A percentile compares a stretch with the other conserved stretches of the same genome.
These are phyloP conservation scores for Asarcornis scutulata DNA, from an alignment of 2,113 vertebrate genomes.

Conservation along the genomic window DNA sequence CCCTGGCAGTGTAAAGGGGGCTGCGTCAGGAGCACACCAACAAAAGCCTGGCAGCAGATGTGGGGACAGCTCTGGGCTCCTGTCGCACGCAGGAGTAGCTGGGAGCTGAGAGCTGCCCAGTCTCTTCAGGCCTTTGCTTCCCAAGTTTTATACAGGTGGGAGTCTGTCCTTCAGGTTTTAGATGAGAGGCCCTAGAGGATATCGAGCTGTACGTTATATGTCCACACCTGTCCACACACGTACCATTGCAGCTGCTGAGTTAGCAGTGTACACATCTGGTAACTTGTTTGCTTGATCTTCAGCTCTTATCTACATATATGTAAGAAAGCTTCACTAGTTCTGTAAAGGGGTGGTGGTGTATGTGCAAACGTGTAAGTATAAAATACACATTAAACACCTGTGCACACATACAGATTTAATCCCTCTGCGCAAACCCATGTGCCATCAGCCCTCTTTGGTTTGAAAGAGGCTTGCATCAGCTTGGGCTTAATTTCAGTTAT, in stretches of 20 bases:
- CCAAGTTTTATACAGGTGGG: not conserved
- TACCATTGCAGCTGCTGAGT: not conserved
- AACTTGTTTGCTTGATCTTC: not conserved
- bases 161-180: not conserved
- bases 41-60: not conserved
- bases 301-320: not conserved
- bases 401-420: not conserved
- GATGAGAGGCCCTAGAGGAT: not conserved
- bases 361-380: not conserved
- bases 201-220: fast-evolving
- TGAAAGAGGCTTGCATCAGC: not conserved
- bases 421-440: not conserved
- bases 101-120: not conserved
- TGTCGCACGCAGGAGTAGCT: not conserved
- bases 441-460: not conserved
- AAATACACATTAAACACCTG: not conserved
- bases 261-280: fast-evolving
- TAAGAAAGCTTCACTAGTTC: not conserved
- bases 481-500: not conserved
- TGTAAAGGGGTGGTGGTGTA: not conserved
- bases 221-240: not conserved
- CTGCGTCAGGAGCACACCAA: not conserved
- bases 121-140: not conserved
- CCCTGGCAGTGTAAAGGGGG: not conserved
- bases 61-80: not conserved